A percentile compares a stretch with the other conserved stretches of the same genome.
Conservation (phyloP, 2,113 vertebrate species). For the Naja naja region DNA sequence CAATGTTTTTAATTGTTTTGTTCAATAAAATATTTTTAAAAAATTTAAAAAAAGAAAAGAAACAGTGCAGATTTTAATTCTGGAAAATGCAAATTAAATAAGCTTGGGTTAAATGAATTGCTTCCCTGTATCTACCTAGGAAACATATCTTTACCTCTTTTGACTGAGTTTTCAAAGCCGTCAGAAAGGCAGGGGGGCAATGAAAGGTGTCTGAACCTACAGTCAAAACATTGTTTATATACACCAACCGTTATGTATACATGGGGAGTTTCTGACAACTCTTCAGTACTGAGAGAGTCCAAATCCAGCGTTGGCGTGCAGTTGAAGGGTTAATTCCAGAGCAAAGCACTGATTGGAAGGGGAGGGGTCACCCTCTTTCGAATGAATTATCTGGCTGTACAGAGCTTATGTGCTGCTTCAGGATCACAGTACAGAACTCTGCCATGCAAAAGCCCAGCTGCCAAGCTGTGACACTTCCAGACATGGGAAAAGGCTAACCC, state of each 20-base stretch:
- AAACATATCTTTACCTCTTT: background rate
- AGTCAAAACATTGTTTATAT: background rate
- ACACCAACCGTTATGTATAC: background rate
- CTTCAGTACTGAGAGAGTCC: background rate
- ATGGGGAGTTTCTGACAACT: background rate
- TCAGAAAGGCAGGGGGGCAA: background rate
- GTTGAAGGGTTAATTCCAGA: constrained; percentile 49
- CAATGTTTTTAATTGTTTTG: no score
- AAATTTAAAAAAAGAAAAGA: background rate
- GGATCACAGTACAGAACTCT: constrained; percentile 19
- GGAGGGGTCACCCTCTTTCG: constrained; percentile 54
- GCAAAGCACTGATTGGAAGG: constrained; percentile 12
- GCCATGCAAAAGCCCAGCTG: background rate
- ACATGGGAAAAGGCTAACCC: constrained; percentile 52
- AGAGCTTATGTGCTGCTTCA: constrained; percentile 26
- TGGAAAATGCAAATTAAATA: background rate
- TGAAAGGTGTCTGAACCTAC: background rate
- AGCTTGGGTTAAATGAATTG: background rate
- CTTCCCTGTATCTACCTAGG: background rate
- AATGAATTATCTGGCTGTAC: constrained; percentile 36
- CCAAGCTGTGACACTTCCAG: constrained; percentile 29
- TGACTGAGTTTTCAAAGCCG: background rate
- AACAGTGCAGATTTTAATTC: background rate
- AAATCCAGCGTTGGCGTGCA: constrained; percentile 31
- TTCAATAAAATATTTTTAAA: no score